Evolutionary conservation across 2,888 invertebrate species (phyloP).

Genomic region (Hydropsyche betteni): DNA sequence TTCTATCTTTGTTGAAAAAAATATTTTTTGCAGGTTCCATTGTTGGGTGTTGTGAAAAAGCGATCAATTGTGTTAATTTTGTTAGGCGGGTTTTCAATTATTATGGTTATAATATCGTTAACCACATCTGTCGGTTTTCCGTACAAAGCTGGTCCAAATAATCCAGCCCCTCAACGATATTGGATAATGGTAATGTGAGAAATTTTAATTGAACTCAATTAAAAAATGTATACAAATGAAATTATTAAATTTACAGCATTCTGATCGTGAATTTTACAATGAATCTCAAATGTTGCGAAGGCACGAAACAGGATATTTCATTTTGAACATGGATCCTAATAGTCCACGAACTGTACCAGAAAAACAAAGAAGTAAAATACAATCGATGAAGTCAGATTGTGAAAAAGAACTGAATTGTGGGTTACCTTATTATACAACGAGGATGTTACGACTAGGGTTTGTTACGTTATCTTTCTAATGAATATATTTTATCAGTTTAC

Average conservation of each 20-base stretch:
- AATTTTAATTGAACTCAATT: background rate
- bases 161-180: conserved; percentile 61
- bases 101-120: conserved; percentile 55
- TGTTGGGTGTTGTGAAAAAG: conserved; percentile 55
- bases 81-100: conserved; percentile 54
- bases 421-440: conserved; percentile 64
- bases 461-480: background rate
- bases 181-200: conserved; percentile 59
- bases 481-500: background rate
- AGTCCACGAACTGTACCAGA: conserved; percentile 49
- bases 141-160: conserved; percentile 60
- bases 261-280: conserved; percentile 23
- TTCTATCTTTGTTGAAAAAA: too few relatives aligned
- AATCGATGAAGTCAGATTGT: conserved; percentile 58
- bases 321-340: conserved; percentile 59
- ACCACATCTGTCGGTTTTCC: conserved; percentile 66
- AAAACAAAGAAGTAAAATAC: background rate
- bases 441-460: conserved; percentile 56
- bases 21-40: conserved; percentile 48
- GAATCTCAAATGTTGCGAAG: conserved; percentile 41
- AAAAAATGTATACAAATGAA: background rate
- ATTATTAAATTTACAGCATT: conserved; percentile 5
- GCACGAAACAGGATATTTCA: conserved; percentile 56
- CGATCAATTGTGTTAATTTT: conserved; percentile 53
- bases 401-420: conserved; percentile 61